Evolutionary conservation across 2,797 vertebrate genomes (phyloP).

Genomic region (Cirrhinus molitorella): DNA sequence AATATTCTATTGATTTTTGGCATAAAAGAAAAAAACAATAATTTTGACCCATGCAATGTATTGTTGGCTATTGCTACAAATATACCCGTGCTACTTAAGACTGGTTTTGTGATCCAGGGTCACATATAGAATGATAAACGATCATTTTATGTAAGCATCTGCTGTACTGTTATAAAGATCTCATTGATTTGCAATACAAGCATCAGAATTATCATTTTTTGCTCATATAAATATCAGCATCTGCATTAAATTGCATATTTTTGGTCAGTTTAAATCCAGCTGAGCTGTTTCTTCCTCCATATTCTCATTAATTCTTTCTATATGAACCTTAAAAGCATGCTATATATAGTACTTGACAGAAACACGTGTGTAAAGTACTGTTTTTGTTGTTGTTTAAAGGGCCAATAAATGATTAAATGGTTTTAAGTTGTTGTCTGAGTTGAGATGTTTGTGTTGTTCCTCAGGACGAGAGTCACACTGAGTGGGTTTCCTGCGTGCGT

Average conservation of each 20-base stretch:
- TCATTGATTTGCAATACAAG: neutral
- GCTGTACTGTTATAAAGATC: neutral
- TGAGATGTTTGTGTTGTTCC: constrained; percentile 2
- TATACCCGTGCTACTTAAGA: too few species aligned
- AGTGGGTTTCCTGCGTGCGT: constrained; percentile 94
- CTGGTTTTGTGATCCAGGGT: too few species aligned
- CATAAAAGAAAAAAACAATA: too few species aligned
- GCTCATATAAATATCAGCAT: neutral
- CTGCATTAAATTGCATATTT: neutral
- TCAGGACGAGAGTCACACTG: constrained; percentile 92
- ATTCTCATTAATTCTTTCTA: neutral
- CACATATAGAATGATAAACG: neutral
- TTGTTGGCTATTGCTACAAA: too few species aligned
- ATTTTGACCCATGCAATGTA: too few species aligned
- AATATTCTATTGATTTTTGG: too few species aligned
- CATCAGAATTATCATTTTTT: neutral
- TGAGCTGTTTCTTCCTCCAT: neutral
- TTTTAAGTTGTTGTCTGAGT: neutral
- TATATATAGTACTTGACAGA: too few species aligned
- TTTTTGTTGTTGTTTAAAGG: too few species aligned
- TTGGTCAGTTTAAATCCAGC: neutral
- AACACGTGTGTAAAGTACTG: neutral
- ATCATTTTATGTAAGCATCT: neutral
- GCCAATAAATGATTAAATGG: neutral
- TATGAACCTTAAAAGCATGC: neutral